Evolutionary conservation across 2,888 invertebrate genomes (phyloP), one percentile per base, ranked within the genome.

Genomic region (Apodemia hepburni): DNA sequence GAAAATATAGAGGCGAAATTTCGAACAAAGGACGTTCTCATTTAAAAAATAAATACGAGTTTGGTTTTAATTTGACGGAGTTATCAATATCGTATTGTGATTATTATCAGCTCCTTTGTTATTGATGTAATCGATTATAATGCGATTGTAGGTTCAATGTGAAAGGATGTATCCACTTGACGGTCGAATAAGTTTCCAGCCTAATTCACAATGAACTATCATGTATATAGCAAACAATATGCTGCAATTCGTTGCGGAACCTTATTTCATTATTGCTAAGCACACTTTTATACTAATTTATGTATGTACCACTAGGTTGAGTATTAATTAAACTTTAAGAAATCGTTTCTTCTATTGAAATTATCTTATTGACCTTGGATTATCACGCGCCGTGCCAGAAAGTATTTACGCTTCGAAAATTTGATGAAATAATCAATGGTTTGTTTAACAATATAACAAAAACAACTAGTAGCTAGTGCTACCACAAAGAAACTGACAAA

Each of bases 171-270:
- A 51, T 58, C 58, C 38, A 73, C 71, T 70, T 69, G 67, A 67
- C 71, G 70, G 76, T 71, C 76, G 76, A 75, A 74, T 77, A 75
- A 81, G 81, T 86, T 87, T 87, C 83, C 87, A 77, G 75, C 82
- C 86, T 80, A 81, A 79, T 87, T 85, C 80, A 75, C 82, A 77
- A 71, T 73, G 78, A 73, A 73, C 73, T 64, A 64, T 71, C 66
- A 65, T 65, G 68, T 66, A 66, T 58, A 68, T 66, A 68, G 62
- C 58, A 47, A 61, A 58, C 60, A 74, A 71, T 69, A 68, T 81
- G 77, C 75, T 75, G 81, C 77, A 81, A 82, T 77, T 76, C 73
- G 76, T 80, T 80, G 79, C 80, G 71, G 76, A 76, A 78, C 75
- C 71, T 70, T 70, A 76, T 78, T 75, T 69, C 71, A 60, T 65